Base-by-base conservation (phyloP, 2,113 vertebrate species). In the Lampris incognitus region DNA sequence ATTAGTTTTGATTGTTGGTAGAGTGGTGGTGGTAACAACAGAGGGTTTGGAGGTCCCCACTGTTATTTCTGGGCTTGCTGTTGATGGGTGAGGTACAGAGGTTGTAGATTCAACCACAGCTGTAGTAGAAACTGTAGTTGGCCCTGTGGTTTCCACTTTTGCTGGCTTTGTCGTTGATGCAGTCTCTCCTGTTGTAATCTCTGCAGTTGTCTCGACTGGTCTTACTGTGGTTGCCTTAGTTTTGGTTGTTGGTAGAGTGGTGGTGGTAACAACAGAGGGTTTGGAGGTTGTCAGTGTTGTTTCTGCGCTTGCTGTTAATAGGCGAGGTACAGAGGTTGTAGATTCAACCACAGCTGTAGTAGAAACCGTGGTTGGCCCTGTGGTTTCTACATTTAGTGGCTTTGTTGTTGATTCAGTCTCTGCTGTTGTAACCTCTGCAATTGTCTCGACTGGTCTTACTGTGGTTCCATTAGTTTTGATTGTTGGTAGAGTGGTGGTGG, bases 91-190 rank as follows among this genome's bases (percentile, higher is more conserved):
- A 2, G 44, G 44, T 2, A 46, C 44, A 5, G 44, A 46, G 24
- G 65, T 4, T 37, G 59, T 82, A 5, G 62, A 61, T 71, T 84
- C 76, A 2, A 84, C 73, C 9, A 74, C 46, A 54, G 84, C 84
- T 41, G 37, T 6, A 50, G 83, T 82, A 4, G 54, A 1, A 36
- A 4, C 36, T 9, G 7, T 8, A 59, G 58, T 69, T 4, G 84
- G 52, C 9, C 65, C 42, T 3, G 50, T 9, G 3, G 40, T 6
- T 46, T 48, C 62, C 5, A 48, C 49, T 7, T 7, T 2, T 65
- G 62, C 42, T 48, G 62, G 42, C 3, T 65, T n/a, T n/a, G n/a
- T 49, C 2, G 62, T 65, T 48, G 62, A 48, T 49, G 36, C 4
- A 5, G 52, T n/a, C 4, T 42, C 24, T 64, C 50, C 66, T 44